Percentiles rank a stretch among this genome's conserved stretches.
Conservation (phyloP, 2,888 invertebrate genomes). For the Scaptomyza parva region DNA sequence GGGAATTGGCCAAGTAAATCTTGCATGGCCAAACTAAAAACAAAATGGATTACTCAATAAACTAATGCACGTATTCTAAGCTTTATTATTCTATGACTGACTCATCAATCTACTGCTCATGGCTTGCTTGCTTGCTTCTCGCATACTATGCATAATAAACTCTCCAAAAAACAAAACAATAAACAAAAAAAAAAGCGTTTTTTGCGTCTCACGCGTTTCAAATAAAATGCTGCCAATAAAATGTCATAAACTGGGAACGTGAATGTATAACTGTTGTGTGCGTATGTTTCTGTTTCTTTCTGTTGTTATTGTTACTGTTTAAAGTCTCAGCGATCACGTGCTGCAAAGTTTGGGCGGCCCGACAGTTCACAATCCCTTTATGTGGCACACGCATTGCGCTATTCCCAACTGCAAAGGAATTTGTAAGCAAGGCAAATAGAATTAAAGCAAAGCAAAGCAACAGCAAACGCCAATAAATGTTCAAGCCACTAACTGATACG, state of each 20-base stretch:
- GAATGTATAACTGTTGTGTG: conserved; percentile 44
- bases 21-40: conserved; percentile 1
- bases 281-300: not conserved
- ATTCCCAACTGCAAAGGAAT: conserved; percentile 59
- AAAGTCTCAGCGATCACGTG: conserved; percentile 67
- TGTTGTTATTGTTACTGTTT: conserved; percentile 39
- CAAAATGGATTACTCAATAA: conserved; percentile 11
- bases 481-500: conserved; percentile 27
- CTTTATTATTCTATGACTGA: conserved; percentile 48
- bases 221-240: conserved; percentile 77
- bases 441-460: conserved; percentile 34
- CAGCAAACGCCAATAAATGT: conserved; percentile 45
- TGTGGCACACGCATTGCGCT: conserved; percentile 48
- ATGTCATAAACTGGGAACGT: conserved; percentile 67
- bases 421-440: conserved; percentile 60
- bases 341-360: conserved; percentile 68
- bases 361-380: conserved; percentile 38
- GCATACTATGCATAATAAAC: conserved; percentile 47
- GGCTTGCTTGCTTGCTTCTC: conserved; percentile 29
- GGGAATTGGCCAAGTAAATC: not conserved
- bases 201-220: conserved; percentile 68
- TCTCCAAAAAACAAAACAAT: conserved; percentile 24
- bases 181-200: conserved; percentile 31
- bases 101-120: conserved; percentile 59
- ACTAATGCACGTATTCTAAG: conserved; percentile 42